A percentile compares a stretch with the other conserved stretches of the same genome.
Conservation (phyloP, 2,888 invertebrate genomes). For the Hemicrepidius hirtus region DNA sequence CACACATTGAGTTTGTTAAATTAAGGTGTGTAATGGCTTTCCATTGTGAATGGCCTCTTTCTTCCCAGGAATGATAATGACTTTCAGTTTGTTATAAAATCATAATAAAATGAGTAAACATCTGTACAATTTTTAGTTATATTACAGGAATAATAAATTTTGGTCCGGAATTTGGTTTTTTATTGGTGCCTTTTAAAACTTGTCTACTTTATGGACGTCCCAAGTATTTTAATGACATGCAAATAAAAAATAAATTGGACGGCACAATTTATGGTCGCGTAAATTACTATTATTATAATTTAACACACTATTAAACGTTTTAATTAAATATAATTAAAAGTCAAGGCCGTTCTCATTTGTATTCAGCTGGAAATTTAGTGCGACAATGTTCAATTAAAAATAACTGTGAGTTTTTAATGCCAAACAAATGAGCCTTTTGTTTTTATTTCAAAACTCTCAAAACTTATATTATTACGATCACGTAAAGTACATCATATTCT, state of each 20-base stretch:
- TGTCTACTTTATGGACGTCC: constrained; percentile 43
- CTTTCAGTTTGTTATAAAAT: constrained; percentile 50
- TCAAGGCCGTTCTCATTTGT: constrained; percentile 63
- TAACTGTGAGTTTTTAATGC: constrained; percentile 35
- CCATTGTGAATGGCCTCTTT: constrained; percentile 55
- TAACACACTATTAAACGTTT: constrained; percentile 67
- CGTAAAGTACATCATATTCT: too few relatives aligned
- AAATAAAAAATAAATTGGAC: constrained; percentile 64
- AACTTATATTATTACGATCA: too few relatives aligned
- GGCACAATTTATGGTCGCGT: constrained; percentile 61
- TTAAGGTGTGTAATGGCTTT: constrained; percentile 63
- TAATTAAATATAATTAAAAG: constrained; percentile 68
- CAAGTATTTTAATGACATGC: constrained; percentile 54
- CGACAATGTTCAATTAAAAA: constrained; percentile 47
- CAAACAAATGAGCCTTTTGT: constrained; percentile 4
- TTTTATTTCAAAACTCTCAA: constrained; percentile 7
- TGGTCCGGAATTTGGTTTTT: constrained; percentile 33
- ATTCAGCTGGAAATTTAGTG: constrained; percentile 47
- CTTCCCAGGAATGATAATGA: constrained; percentile 54
- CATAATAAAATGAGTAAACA: constrained; percentile 42
- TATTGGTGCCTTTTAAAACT: constrained; percentile 30
- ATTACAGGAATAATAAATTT: constrained; percentile 39
- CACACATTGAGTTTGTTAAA: constrained; percentile 61
- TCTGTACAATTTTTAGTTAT: constrained; percentile 31
- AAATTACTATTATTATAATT: constrained; percentile 66